Conservation (phyloP, 2,797 vertebrate genomes). For the Lagocephalus sceleratus region DNA sequence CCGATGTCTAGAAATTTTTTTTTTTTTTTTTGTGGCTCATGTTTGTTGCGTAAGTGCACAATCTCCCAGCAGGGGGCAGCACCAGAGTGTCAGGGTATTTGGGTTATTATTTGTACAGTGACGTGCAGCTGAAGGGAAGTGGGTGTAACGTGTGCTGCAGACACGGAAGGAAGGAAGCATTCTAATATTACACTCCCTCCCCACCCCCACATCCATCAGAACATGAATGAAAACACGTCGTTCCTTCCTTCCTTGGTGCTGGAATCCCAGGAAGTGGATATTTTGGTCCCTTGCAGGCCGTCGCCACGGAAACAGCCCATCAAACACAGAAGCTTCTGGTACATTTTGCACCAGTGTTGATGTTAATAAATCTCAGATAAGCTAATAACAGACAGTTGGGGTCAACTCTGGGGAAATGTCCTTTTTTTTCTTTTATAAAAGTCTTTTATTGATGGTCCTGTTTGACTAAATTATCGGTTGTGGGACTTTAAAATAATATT, state of each 20-base stretch:
- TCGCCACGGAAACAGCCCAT: not conserved
- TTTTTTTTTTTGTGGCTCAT: too few species aligned
- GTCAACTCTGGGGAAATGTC: too few species aligned
- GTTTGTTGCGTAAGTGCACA: too few species aligned
- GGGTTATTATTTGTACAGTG: too few species aligned
- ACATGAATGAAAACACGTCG: conserved; percentile 55
- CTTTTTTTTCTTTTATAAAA: too few species aligned
- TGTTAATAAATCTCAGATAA: not conserved
- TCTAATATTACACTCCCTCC: conserved; percentile 47
- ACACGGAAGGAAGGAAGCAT: conserved; percentile 36
- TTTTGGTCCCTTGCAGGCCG: conserved; percentile 14
- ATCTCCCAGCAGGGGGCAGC: too few species aligned
- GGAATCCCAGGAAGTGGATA: conserved; percentile 19
- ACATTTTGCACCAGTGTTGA: conserved; percentile 11
- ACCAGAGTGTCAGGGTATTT: too few species aligned
- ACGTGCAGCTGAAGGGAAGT: conserved; percentile 32
- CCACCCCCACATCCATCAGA: conserved; percentile 39
- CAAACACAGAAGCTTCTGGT: not conserved
- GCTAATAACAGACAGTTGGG: not conserved
- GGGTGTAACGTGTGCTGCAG: conserved; percentile 49
- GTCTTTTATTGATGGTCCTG: too few species aligned
- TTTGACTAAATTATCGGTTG: too few species aligned
- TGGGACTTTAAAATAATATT: too few species aligned
- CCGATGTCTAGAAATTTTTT: too few species aligned
- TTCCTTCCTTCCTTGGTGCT: conserved; percentile 37